A percentile compares a stretch with the other conserved stretches of the same genome.
Conservation (phyloP, 2,797 vertebrate genomes). For the Argyrosomus regius region DNA sequence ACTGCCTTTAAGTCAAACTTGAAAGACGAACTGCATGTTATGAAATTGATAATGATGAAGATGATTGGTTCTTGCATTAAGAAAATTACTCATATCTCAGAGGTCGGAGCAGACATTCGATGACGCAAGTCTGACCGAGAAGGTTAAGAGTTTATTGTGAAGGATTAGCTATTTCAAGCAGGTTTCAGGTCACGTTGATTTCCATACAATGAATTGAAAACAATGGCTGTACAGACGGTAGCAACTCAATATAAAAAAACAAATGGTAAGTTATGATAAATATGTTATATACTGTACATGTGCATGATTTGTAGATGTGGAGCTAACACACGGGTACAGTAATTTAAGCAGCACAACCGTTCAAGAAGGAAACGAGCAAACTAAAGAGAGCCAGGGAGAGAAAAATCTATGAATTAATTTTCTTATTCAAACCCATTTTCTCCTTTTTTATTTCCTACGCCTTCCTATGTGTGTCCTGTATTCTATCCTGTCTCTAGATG, state of each 20-base stretch:
- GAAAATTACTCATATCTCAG: not conserved
- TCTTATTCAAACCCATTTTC: constrained; percentile 4
- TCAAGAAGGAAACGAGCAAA: not conserved
- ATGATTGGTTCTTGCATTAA: not conserved
- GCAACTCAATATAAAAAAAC: not conserved
- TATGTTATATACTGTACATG: too few relatives aligned
- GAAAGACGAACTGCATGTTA: not conserved
- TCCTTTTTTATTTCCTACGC: not conserved
- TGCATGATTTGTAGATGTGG: not conserved
- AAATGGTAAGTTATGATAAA: too few relatives aligned
- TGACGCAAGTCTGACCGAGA: not conserved
- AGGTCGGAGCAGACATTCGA: too few relatives aligned
- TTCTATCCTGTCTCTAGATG: not conserved
- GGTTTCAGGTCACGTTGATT: not conserved
- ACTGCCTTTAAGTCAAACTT: not conserved
- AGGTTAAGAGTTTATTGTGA: not conserved
- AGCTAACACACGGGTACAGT: not conserved
- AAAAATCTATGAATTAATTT: not conserved
- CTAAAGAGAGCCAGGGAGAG: too few relatives aligned
- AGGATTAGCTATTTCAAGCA: not conserved
- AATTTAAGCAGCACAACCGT: not conserved
- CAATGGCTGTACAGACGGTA: not conserved
- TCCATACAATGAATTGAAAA: not conserved
- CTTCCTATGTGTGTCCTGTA: not conserved
- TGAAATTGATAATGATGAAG: constrained; percentile 2